phyloP scores from a whole-genome alignment of 2,888 invertebrate species.

The Pandemis heparana region DNA sequence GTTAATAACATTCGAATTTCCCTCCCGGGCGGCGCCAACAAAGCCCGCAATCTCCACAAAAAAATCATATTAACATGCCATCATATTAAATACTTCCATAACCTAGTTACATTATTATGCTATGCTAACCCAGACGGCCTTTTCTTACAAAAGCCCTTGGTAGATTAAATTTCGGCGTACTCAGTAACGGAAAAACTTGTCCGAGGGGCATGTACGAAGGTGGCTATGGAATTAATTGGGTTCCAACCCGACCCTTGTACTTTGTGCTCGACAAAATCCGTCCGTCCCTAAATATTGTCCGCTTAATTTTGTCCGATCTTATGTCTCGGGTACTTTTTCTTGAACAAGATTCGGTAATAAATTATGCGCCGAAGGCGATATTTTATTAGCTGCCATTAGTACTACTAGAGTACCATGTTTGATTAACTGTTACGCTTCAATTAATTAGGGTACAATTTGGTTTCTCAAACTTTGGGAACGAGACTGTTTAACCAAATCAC shows the following conservation, averaged over 20 bases:
- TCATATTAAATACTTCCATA: conserved; percentile 29
- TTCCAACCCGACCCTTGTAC: conserved; percentile 67
- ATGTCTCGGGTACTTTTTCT: conserved; percentile 25
- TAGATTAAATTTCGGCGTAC: conserved; percentile 63
- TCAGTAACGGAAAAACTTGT: conserved; percentile 59
- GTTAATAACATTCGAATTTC: background rate
- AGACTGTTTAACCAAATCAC: too few relatives aligned
- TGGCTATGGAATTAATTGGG: conserved; percentile 68
- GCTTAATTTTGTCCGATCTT: conserved; percentile 20
- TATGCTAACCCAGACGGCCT: conserved; percentile 12
- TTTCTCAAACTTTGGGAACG: too few relatives aligned
- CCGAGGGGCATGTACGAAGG: conserved; percentile 53
- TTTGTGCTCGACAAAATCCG: conserved; percentile 66
- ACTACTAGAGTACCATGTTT: background rate
- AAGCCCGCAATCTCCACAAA: conserved; percentile 5
- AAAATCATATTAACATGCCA: conserved; percentile 24
- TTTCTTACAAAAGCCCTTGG: conserved; percentile 47
- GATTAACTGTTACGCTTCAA: too few relatives aligned
- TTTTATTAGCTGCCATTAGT: conserved; percentile 8
- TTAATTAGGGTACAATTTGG: too few relatives aligned
- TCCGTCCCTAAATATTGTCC: conserved; percentile 48
- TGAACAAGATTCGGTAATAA: conserved; percentile 27
- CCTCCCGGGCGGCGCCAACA: background rate
- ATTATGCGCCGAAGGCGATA: conserved; percentile 13
- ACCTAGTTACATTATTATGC: conserved; percentile 27